These are phyloP conservation scores for Caloenas nicobarica DNA, from an alignment of 2,113 vertebrate genomes.

Conservation along the genomic window DNA sequence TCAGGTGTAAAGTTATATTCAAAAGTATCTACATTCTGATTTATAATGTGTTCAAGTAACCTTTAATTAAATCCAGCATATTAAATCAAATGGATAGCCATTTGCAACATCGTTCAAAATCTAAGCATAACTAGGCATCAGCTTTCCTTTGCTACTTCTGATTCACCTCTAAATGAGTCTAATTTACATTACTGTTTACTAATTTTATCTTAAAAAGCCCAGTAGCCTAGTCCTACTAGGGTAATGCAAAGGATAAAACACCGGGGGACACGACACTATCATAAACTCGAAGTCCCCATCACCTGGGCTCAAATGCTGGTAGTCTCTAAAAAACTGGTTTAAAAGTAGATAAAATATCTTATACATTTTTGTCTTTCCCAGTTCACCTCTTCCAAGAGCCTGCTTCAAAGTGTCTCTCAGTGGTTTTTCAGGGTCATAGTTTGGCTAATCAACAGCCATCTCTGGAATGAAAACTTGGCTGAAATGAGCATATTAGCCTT, in stretches of 20 bases:
- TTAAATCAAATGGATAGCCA: neutral
- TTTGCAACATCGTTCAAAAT: neutral
- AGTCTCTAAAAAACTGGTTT: neutral
- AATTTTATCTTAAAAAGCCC: neutral
- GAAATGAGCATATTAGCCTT: neutral
- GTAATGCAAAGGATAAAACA: neutral
- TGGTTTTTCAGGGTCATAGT: neutral
- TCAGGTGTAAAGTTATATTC: neutral
- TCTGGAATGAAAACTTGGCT: constrained; percentile 36
- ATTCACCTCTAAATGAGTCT: neutral
- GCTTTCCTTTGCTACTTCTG: neutral
- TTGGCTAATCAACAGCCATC: neutral
- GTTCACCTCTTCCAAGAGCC: neutral
- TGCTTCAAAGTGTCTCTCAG: neutral
- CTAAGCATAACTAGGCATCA: neutral
- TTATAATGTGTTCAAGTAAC: neutral
- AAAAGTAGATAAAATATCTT: neutral
- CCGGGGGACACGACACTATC: fast-evolving
- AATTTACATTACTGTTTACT: neutral
- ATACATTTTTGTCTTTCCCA: neutral
- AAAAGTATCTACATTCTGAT: neutral
- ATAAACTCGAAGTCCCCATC: neutral
- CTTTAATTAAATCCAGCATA: neutral
- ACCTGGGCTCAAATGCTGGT: neutral
- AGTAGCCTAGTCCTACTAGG: neutral